Evolutionary conservation across 1,140 invertebrate genomes (phyloP).

Genomic region (Scaptomyza graminum): DNA sequence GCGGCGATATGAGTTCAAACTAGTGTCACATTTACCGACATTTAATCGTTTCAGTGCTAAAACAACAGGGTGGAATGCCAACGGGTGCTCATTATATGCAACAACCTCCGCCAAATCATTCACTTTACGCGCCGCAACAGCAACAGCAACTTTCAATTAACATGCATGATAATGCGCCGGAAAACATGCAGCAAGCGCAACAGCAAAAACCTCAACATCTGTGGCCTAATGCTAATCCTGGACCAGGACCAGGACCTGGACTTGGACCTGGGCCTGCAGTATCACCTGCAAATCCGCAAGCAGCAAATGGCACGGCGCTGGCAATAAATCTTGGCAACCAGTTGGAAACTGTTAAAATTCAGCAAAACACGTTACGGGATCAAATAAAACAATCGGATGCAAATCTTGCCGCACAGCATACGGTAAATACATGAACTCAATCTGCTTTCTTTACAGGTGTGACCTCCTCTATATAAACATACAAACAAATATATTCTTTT

Average conservation of each 20-base stretch:
- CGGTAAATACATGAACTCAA: constrained; percentile 85
- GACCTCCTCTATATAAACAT: constrained; percentile 30
- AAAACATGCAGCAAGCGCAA: constrained; percentile 5
- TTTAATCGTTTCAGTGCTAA: constrained; percentile 79
- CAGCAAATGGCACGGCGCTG: constrained; percentile 63
- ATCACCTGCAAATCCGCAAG: constrained; percentile 23
- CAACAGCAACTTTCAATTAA: constrained; percentile 37
- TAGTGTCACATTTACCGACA: background rate
- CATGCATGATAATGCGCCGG: background rate
- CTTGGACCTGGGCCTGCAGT: constrained; percentile 11
- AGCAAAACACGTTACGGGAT: constrained; percentile 93
- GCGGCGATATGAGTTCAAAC: constrained; percentile 5
- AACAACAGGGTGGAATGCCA: constrained; percentile 80
- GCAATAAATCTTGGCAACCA: constrained; percentile 79
- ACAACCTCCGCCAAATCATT: constrained; percentile 56
- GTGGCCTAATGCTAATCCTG: constrained; percentile 49
- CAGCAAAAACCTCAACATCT: constrained; percentile 48
- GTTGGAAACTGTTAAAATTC: constrained; percentile 86
- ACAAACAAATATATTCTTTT: constrained; percentile 22
- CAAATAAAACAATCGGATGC: constrained; percentile 97
- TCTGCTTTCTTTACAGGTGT: constrained; percentile 41
- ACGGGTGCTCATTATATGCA: constrained; percentile 50
- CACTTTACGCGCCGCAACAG: constrained; percentile 56
- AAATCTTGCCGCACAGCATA: constrained; percentile 96
- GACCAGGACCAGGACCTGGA: constrained; percentile 11